Base-by-base conservation (phyloP, 2,888 invertebrate genomes). In the Drosophila paracracens region DNA sequence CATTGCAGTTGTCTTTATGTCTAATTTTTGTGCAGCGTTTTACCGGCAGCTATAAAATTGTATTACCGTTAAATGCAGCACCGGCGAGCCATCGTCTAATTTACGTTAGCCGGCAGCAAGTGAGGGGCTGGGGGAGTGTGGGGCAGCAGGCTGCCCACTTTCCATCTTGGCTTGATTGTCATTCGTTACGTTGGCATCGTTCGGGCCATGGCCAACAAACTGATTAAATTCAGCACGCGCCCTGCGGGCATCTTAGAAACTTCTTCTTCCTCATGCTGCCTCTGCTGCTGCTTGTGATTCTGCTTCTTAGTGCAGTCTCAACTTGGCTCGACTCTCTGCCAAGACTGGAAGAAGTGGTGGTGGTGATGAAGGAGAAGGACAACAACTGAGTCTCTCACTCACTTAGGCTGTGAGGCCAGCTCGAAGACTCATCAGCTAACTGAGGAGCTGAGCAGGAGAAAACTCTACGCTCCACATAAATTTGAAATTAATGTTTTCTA, bases 191-290 rank as follows among this genome's bases (percentile, higher is more conserved):
- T 86, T 77, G 70, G 56, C 38, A 56, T 72, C 69, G 71, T 70
- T 80, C 83, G 50, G 76, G 76, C 83, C 74, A 79, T 86, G 89
- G 86, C 84, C 90, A 81, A 90, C 90, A 90, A 88, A 88, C 88
- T 88, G 91, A 88, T 91, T 88, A 91, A 92, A 92, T 92, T 91
- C 89, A 92, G 92, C 92, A 92, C 92, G 92, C 91, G 92, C 92
- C 92, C 92, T 92, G 83, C 88, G 83, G 91, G 90, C 90, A 86
- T 90, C 91, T 90, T 91, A 78, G 71, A 76, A 91, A 90, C 89
- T 91, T 88, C 89, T 91, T 27, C 35, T 25, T 35, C 25, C 35
- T 82, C 83, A 85, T 77, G 73, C 59, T 67, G 46, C 8, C 25
- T 21, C 25, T 46, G 25, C 46, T 4, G 21, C 16, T 83, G 81